Base-by-base conservation (phyloP, 2,888 invertebrate species). In the Hirtodrosophila cameraria region DNA sequence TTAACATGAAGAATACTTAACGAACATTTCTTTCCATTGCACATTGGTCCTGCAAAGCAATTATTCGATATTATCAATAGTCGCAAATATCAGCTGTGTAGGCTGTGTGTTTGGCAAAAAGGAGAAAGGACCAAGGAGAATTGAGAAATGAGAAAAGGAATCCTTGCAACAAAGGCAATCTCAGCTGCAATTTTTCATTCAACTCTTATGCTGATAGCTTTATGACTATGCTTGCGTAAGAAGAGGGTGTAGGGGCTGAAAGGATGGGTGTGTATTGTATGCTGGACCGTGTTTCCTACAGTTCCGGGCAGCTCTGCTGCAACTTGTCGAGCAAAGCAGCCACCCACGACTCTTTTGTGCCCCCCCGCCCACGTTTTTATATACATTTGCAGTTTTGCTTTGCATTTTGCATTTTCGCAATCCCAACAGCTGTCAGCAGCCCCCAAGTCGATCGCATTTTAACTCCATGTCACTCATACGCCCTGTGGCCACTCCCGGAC, bases 391-490 rank as follows among this genome's bases (percentile, higher is more conserved):
- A 73, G n/a, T n/a, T n/a, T n/a, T n/a, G n/a, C n/a, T n/a, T n/a
- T n/a, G n/a, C n/a, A n/a, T n/a, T 68, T 60, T 64, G 35, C 16
- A 23, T 9, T 13, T 9, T 61, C n/a, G 46, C 57, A 52, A 41
- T 35, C 15, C 35, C 13, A 60, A 50, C 53, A 62, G 53, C 62
- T 71, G 68, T 71, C 68, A 63, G 33, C 42, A 71, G 46, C n/a
- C n/a, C n/a, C n/a, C 36, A 67, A 68, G 50, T 68, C 59, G 42
- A 64, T 67, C 31, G 48, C 50, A 45, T 52, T 74, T 81, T 71
- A 75, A 61, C 59, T 62, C 62, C 57, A 67, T 72, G 75, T 66
- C 82, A 70, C 63, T 78, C 85, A 78, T 78, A 81, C 79, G 72
- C 78, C 75, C 52, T 49, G 67, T 76, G 70, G 57, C 12, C 50